phyloP scores from a whole-genome alignment of 2,888 invertebrate species.

The Sipunculus nudus region DNA sequence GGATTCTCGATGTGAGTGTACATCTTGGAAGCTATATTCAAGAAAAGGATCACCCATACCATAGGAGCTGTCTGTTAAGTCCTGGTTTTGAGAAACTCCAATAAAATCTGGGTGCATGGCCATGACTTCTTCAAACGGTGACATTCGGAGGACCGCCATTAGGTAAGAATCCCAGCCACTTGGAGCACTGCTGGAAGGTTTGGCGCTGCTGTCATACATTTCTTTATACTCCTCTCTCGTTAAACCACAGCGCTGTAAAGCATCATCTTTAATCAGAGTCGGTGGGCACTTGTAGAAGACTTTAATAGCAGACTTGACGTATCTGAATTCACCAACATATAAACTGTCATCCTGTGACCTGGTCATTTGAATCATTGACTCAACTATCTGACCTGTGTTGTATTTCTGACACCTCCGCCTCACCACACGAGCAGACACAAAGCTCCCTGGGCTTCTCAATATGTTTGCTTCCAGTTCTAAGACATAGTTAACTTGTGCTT shows the following conservation, averaged over 20 bases:
- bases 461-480: too few relatives aligned
- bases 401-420: slow-evolving; percentile 3
- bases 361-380: slow-evolving; percentile 10
- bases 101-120: too few relatives aligned
- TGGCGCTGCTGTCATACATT: slow-evolving; percentile 16
- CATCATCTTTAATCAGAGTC: slow-evolving; percentile 3
- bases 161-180: slow-evolving; percentile 19
- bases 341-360: background rate
- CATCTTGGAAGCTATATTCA: too few relatives aligned
- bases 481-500: too few relatives aligned
- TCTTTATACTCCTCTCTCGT: slow-evolving; percentile 8
- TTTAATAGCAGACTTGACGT: slow-evolving; percentile 13
- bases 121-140: background rate
- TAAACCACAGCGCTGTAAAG: slow-evolving; percentile 12
- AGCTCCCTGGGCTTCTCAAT: too few relatives aligned
- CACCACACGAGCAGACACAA: slow-evolving; percentile 19
- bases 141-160: slow-evolving; percentile 2
- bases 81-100: too few relatives aligned
- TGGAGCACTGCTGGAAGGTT: slow-evolving; percentile 7
- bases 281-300: slow-evolving; percentile 28
- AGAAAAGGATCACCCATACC: too few relatives aligned
- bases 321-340: slow-evolving; percentile 7
- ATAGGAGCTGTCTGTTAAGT: too few relatives aligned
- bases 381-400: background rate
- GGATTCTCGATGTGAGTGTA: too few relatives aligned